phyloP scores from a whole-genome alignment of 2,797 vertebrate species.

The Xerus rutilus region DNA sequence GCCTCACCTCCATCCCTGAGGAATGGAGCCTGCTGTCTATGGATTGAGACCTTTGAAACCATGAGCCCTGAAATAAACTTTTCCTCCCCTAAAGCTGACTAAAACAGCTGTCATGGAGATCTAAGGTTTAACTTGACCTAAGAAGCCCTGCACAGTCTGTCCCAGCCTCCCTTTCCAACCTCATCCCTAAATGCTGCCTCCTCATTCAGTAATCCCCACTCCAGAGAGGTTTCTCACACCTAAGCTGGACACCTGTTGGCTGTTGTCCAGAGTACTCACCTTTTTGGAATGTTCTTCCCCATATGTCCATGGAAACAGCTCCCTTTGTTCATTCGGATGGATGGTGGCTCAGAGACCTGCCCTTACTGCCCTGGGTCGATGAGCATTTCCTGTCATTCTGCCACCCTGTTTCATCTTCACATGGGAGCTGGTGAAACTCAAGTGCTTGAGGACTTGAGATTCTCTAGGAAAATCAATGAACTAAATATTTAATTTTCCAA shows the following conservation, averaged over 20 bases:
- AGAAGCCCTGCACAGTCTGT: not conserved
- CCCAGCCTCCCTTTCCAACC: not conserved
- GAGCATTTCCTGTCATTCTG: not conserved
- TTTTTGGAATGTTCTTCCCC: not conserved
- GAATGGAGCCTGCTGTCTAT: too few relatives aligned
- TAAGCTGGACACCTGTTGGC: not conserved
- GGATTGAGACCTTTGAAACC: too few relatives aligned
- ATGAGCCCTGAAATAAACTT: too few relatives aligned
- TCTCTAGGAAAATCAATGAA: not conserved
- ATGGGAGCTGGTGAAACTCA: not conserved
- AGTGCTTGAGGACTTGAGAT: not conserved
- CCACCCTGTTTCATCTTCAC: not conserved
- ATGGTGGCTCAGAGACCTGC: not conserved
- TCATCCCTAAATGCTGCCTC: rapidly evolving
- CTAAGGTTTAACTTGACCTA: not conserved
- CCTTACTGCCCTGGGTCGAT: rapidly evolving
- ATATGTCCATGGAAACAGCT: too few relatives aligned
- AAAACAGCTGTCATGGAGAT: not conserved
- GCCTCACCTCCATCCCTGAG: too few relatives aligned
- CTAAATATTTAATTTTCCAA: not conserved
- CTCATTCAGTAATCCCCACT: not conserved
- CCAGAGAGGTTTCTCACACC: not conserved
- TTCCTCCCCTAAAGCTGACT: too few relatives aligned
- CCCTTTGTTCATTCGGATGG: not conserved
- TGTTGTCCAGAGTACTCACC: not conserved